Percentiles rank a stretch among this genome's conserved stretches.
Conservation (phyloP, 2,888 invertebrate species). For the Aleiodes leptofemur region DNA sequence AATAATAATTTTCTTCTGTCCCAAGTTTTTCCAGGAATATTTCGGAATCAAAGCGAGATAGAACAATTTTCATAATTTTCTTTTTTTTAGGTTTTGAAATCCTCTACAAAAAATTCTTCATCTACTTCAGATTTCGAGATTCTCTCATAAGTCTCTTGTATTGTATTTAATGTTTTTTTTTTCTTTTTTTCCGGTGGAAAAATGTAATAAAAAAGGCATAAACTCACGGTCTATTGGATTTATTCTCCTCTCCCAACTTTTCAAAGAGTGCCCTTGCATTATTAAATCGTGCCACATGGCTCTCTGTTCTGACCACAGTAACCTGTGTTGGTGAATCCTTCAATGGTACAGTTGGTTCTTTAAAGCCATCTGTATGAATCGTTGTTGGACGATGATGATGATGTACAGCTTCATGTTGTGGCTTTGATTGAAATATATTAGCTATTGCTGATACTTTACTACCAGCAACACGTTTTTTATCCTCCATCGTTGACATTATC, state of each 20-base stretch:
- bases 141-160: too few relatives aligned
- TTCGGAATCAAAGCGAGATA: too few relatives aligned
- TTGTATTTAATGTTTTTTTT: too few relatives aligned
- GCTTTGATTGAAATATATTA: constrained; percentile 87
- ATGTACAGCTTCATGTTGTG: constrained; percentile 69
- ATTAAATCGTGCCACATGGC: constrained; percentile 93
- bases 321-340: constrained; percentile 77
- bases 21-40: too few relatives aligned
- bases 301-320: constrained; percentile 89
- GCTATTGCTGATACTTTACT: constrained; percentile 94
- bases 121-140: too few relatives aligned
- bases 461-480: constrained; percentile 82
- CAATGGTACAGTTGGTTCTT: constrained; percentile 75
- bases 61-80: too few relatives aligned
- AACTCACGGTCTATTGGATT: constrained; percentile 74
- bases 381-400: constrained; percentile 65
- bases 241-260: constrained; percentile 88
- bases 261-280: constrained; percentile 94
- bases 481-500: constrained; percentile 81
- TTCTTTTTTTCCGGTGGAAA: neutral
- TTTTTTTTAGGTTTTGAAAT: too few relatives aligned
- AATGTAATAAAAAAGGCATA: constrained; percentile 8
- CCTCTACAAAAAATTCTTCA: too few relatives aligned
- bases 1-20: too few relatives aligned
- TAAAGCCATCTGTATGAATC: constrained; percentile 66